Conservation (phyloP, 2,888 invertebrate genomes). For the Apamea sordens region DNA sequence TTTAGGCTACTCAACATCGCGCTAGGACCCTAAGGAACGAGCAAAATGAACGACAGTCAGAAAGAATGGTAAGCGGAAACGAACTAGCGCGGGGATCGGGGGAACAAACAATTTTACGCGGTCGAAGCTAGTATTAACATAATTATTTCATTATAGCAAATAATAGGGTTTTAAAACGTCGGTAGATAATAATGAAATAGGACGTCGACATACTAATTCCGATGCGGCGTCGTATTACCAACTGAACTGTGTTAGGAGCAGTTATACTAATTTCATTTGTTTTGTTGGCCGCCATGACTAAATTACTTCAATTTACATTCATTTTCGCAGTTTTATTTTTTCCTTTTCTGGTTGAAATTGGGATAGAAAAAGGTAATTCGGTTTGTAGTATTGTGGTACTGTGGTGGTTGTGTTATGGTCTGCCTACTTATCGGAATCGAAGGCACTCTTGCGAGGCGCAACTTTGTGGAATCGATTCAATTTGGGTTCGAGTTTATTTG, state of each 20-base stretch:
- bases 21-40: no score
- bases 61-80: not conserved
- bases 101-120: no score
- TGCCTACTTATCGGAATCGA: not conserved
- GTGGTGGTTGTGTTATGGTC: not conserved
- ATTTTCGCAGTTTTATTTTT: conserved; percentile 34
- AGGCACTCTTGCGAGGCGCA: no score
- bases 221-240: conserved; percentile 27
- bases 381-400: not conserved
- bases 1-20: no score
- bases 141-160: conserved; percentile 28
- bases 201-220: conserved; percentile 18
- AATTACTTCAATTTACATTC: conserved; percentile 53
- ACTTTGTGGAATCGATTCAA: not conserved
- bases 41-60: no score
- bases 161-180: conserved; percentile 4
- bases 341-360: conserved; percentile 8
- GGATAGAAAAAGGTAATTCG: not conserved
- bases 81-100: no score
- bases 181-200: conserved; percentile 26
- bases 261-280: conserved; percentile 55
- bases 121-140: not conserved
- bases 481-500: conserved; percentile 7
- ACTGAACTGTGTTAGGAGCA: conserved; percentile 28
- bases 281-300: conserved; percentile 25